Evolutionary conservation across 1,140 invertebrate genomes (phyloP).

Genomic region (Drosophila littoralis): DNA sequence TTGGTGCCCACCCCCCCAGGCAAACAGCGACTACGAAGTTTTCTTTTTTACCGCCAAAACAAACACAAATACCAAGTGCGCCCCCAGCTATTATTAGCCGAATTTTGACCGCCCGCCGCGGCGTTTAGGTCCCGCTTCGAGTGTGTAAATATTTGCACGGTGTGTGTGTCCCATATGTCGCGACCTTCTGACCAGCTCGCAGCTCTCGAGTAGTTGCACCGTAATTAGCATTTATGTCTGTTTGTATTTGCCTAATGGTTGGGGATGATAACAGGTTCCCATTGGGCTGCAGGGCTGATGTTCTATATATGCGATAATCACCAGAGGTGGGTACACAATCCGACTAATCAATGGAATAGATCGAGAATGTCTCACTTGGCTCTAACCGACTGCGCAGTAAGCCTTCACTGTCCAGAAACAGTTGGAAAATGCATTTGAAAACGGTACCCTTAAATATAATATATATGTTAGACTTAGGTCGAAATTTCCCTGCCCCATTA

Average conservation of each 20-base stretch:
- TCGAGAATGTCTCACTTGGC: too few relatives aligned
- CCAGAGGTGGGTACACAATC: constrained; percentile 17
- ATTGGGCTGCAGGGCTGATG: neutral
- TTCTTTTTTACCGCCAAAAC: constrained; percentile 27
- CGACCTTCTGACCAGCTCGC: constrained; percentile 32
- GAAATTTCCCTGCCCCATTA: too few relatives aligned
- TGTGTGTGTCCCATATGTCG: constrained; percentile 66
- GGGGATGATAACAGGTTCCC: constrained; percentile 49
- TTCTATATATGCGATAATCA: constrained; percentile 1
- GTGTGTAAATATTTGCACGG: constrained; percentile 71
- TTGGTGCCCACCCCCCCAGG: neutral
- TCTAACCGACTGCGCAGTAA: too few relatives aligned
- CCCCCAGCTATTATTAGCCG: constrained; percentile 68
- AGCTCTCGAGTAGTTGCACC: constrained; percentile 48
- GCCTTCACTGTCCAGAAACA: too few relatives aligned
- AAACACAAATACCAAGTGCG: constrained; percentile 44
- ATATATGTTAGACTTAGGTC: too few relatives aligned
- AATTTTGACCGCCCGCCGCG: constrained; percentile 56
- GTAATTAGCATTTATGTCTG: constrained; percentile 80
- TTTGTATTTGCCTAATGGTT: constrained; percentile 49
- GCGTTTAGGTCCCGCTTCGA: constrained; percentile 29
- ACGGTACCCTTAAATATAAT: too few relatives aligned
- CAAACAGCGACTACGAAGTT: constrained; percentile 28
- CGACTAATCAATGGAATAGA: constrained; percentile 15
- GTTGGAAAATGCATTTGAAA: too few relatives aligned